Base-by-base conservation (phyloP, 2,797 vertebrate species). In the Paratrypauchen microcephalus region DNA sequence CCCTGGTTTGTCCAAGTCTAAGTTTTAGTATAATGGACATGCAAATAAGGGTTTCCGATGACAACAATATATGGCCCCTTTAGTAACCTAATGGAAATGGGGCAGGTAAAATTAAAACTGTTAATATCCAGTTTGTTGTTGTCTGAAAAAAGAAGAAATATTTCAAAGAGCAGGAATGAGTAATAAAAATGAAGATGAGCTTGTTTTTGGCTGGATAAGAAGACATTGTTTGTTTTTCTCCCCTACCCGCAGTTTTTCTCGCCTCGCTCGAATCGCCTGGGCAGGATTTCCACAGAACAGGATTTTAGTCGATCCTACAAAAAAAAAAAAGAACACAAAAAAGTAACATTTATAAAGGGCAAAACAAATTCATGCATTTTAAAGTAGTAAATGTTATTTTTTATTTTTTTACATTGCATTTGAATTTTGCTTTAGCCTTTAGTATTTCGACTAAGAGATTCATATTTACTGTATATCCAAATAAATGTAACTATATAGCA, bases 221-320 rank as follows among this genome's bases (percentile, higher is more conserved):
- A 30, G 18, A 72, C 50, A 12, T 54, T 52, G 60, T 39, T 16
- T 45, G 13, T 45, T 13, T 41, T 71, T 7, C 18, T 21, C 28
- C 76, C 86, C 21, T 92, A 97, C 96, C 85, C 75, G 91, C 63
- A 95, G 72, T 76, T 94, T 95, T 75, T 95, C 92, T 66, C 92
- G 92, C 41, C 92, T 92, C 11, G 91, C 94, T 62, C 86, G 83
- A 52, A 97, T 91, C 57, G 93, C 96, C 86, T 93, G 94, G 65
- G 94, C 89, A 1, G 96, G 96, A 83, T 98, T 99, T 67, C 98
- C 97, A 86, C 96, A 98, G 67, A 96, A 95, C 61, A 91, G 50
- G 65, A 97, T 92, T 26, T 85, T 93, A 47, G 93, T 69, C 3
- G 94, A 83, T 68, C 97, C 97, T 99, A 75, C 65, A 72, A 68